A percentile compares a stretch with the other conserved stretches of the same genome.
phyloP scores from a whole-genome alignment of 2,888 invertebrate genomes.

The Polydrusus cervinus region DNA sequence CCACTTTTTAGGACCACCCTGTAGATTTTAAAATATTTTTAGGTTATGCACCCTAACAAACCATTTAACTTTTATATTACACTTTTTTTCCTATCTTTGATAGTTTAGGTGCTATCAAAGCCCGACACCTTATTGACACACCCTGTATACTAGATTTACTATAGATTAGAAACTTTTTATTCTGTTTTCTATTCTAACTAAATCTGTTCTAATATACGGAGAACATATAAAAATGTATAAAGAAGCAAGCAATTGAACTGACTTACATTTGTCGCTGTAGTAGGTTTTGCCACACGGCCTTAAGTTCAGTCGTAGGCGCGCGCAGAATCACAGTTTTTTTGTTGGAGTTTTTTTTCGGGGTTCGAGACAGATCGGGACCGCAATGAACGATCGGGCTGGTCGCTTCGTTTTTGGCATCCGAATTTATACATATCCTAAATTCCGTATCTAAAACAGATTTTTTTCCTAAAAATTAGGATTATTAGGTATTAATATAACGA shows the following conservation, averaged over 20 bases:
- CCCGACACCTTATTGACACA: too few relatives aligned
- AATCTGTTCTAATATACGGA: not conserved
- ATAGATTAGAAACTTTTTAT: too few relatives aligned
- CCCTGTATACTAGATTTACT: too few relatives aligned
- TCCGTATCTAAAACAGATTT: constrained; percentile 81
- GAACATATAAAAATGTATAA: not conserved
- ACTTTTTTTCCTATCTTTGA: too few relatives aligned
- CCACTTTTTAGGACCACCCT: too few relatives aligned
- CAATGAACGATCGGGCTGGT: constrained; percentile 85
- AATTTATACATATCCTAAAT: constrained; percentile 85
- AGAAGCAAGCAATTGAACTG: not conserved
- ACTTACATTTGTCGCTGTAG: constrained; percentile 91
- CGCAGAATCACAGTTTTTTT: constrained; percentile 83
- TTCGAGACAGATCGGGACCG: constrained; percentile 77
- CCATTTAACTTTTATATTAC: too few relatives aligned
- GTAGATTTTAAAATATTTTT: too few relatives aligned
- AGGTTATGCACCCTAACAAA: too few relatives aligned
- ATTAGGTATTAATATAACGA: too few relatives aligned
- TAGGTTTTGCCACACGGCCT: constrained; percentile 93
- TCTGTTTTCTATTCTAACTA: too few relatives aligned
- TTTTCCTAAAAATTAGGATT: too few relatives aligned
- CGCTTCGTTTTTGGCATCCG: constrained; percentile 75
- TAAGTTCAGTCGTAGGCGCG: constrained; percentile 88
- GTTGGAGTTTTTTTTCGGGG: constrained; percentile 78
- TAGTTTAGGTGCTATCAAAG: too few relatives aligned